Percentiles rank a stretch among this genome's conserved stretches.
Conservation (phyloP, 2,113 vertebrate genomes). For the Globicephala melas region DNA sequence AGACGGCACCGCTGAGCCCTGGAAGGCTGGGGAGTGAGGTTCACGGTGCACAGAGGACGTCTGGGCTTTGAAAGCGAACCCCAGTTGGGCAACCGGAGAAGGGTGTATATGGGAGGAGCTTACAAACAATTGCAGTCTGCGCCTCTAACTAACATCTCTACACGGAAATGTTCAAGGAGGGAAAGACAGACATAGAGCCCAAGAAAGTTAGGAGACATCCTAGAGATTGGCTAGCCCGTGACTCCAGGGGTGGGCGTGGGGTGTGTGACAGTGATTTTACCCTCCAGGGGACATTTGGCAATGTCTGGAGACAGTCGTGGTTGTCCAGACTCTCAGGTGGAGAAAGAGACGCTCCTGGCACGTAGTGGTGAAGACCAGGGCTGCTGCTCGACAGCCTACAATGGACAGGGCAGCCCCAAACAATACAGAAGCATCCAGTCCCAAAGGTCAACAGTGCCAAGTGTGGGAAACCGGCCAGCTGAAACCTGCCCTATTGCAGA, state of each 20-base stretch:
- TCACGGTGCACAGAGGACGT: too few relatives aligned
- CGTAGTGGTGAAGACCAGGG: not conserved
- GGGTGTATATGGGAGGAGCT: not conserved
- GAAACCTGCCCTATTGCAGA: not conserved
- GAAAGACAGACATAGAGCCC: not conserved
- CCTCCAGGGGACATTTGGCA: not conserved
- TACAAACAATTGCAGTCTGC: not conserved
- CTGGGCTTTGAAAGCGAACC: not conserved
- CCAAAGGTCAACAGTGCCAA: not conserved
- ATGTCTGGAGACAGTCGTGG: not conserved
- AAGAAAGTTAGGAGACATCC: not conserved
- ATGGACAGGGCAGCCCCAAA: not conserved
- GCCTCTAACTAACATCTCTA: not conserved
- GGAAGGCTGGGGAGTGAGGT: not conserved
- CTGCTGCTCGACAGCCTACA: too few relatives aligned
- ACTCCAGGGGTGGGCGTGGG: rapidly evolving
- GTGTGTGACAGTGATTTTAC: not conserved
- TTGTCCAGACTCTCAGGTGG: not conserved
- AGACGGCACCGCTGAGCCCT: rapidly evolving
- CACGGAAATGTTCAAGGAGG: not conserved
- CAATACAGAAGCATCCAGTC: not conserved
- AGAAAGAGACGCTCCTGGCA: not conserved
- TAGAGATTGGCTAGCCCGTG: not conserved
- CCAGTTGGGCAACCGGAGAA: not conserved
- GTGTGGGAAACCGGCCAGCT: not conserved